Evolutionary conservation across 2,797 vertebrate species (phyloP).

Genomic region (Catamblyrhynchus diadema): DNA sequence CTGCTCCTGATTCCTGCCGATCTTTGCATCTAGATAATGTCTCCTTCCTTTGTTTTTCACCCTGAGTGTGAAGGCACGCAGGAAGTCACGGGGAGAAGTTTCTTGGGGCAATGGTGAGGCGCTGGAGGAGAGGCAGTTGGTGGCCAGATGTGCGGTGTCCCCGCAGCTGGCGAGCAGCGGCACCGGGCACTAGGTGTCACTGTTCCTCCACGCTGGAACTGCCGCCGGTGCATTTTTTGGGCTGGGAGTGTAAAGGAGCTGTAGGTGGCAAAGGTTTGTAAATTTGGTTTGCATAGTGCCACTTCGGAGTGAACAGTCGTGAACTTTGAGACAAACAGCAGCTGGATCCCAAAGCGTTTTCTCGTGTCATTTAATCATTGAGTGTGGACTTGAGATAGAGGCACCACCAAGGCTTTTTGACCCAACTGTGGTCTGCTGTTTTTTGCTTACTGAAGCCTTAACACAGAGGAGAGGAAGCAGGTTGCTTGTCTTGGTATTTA

Average conservation of each 20-base stretch:
- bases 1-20: rapidly evolving
- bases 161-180: not conserved
- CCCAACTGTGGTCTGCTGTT: not conserved
- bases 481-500: not conserved
- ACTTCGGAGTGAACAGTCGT: not conserved
- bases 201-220: slow-evolving; percentile 27
- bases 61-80: rapidly evolving
- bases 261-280: not conserved
- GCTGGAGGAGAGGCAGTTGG: not conserved
- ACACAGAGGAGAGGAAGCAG: not conserved
- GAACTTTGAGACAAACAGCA: not conserved
- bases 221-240: slow-evolving; percentile 60
- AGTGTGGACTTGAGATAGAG: not conserved
- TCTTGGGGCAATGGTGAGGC: rapidly evolving
- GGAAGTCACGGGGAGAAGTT: not conserved
- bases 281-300: not conserved
- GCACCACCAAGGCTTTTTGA: not conserved
- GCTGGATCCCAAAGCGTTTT: not conserved
- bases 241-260: slow-evolving; percentile 34
- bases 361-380: not conserved
- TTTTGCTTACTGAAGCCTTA: not conserved
- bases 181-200: slow-evolving; percentile 70
- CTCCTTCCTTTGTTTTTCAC: not conserved
- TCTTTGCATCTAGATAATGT: rapidly evolving
- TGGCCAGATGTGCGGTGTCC: not conserved